A percentile compares a stretch with the other conserved stretches of the same genome.
Conservation (phyloP, 2,888 invertebrate genomes). For the Steromphala cineraria region DNA sequence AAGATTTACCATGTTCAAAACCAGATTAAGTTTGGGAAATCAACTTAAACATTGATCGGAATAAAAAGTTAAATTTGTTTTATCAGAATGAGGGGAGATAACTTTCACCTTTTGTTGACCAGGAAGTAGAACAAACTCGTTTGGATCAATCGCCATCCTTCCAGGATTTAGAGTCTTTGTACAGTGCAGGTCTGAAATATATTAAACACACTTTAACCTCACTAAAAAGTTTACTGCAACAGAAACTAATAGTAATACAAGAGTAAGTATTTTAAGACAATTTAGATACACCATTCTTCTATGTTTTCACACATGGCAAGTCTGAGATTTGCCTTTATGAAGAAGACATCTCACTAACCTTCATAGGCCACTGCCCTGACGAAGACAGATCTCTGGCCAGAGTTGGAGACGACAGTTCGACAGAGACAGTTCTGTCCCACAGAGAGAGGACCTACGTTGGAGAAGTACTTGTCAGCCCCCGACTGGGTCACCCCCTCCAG, state of each 20-base stretch:
- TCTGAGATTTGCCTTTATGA: too few species aligned
- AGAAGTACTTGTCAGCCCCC: conserved; percentile 31
- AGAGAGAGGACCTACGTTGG: conserved; percentile 36
- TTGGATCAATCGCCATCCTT: conserved; percentile 31
- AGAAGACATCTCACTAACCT: conserved; percentile 33
- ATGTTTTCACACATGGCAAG: too few species aligned
- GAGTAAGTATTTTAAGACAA: too few species aligned
- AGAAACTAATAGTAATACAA: too few species aligned
- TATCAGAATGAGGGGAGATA: background rate
- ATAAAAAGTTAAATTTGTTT: too few species aligned
- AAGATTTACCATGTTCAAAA: too few species aligned
- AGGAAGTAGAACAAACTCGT: conserved; percentile 32
- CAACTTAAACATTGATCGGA: background rate
- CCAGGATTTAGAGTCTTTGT: conserved; percentile 22
- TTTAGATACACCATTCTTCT: too few species aligned
- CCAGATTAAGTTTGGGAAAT: too few species aligned
- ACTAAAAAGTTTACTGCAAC: background rate
- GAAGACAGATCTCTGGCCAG: conserved; percentile 43
- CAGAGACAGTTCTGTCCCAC: conserved; percentile 29
- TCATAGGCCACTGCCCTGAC: conserved; percentile 40
- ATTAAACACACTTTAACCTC: too few species aligned
- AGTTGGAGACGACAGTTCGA: conserved; percentile 39
- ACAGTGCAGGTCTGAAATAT: conserved; percentile 25
- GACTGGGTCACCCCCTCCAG: conserved; percentile 38
- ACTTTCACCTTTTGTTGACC: conserved; percentile 23